A percentile compares a stretch with the other conserved stretches of the same genome.
Conservation (phyloP, 2,888 invertebrate species). For the Dioctria rufipes region DNA sequence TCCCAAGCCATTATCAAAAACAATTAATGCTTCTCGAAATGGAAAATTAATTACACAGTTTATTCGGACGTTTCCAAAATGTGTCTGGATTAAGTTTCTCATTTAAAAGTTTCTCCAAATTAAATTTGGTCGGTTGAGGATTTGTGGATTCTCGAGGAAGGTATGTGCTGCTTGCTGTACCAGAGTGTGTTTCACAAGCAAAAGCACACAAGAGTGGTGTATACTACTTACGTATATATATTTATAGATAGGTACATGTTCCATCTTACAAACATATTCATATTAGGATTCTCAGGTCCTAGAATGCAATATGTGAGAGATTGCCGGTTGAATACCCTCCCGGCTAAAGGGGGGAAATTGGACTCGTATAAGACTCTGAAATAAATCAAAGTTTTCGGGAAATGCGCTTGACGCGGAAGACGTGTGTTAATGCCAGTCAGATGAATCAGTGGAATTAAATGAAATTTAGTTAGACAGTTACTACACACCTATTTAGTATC, state of each 20-base stretch:
- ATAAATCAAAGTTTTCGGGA: conserved; percentile 58
- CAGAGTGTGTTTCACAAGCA: conserved; percentile 10
- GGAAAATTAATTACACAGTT: conserved; percentile 64
- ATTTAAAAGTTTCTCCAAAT: conserved; percentile 64
- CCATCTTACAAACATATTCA: conserved; percentile 42
- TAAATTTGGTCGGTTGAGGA: conserved; percentile 63
- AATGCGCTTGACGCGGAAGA: conserved; percentile 57
- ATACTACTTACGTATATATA: too few species aligned
- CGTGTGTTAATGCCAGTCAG: conserved; percentile 52
- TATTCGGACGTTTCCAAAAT: conserved; percentile 64
- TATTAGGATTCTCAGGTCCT: conserved; percentile 48
- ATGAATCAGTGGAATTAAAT: conserved; percentile 41
- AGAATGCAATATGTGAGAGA: conserved; percentile 44
- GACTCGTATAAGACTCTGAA: conserved; percentile 50
- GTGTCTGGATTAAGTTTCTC: conserved; percentile 64
- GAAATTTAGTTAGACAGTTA: conserved; percentile 43
- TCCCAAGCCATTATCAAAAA: conserved; percentile 63
- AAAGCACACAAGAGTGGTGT: not conserved
- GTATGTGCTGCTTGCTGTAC: conserved; percentile 39
- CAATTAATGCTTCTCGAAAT: conserved; percentile 64
- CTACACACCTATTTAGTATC: not conserved
- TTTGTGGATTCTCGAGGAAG: conserved; percentile 57
- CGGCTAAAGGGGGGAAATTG: conserved; percentile 43
- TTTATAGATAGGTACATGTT: conserved; percentile 5
- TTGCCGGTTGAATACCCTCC: conserved; percentile 32